Percentiles rank a stretch among this genome's conserved stretches.
Evolutionary conservation across 2,113 vertebrate species (phyloP).

Genomic region (Xenopus borealis): DNA sequence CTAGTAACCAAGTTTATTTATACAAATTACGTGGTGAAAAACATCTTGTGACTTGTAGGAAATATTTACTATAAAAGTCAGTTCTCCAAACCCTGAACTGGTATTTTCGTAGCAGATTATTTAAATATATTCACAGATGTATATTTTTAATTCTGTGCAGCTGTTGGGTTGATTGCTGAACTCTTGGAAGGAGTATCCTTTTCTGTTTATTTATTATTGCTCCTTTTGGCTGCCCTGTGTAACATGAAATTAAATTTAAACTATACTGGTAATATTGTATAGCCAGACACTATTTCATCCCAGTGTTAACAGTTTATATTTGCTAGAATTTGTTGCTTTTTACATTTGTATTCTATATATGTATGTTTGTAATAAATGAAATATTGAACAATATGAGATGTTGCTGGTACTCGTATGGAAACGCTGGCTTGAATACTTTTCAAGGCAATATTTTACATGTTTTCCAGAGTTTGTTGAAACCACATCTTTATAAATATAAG

Average conservation of each 20-base stretch:
- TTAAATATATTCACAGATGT: conserved; percentile 19
- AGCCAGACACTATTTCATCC: too few species aligned
- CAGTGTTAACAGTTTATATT: too few species aligned
- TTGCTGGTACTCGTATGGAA: too few species aligned
- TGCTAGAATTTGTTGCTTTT: too few species aligned
- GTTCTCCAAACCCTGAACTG: not conserved
- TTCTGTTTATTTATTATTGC: conserved; percentile 25
- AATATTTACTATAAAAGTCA: conserved; percentile 21
- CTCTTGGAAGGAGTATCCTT: conserved; percentile 8
- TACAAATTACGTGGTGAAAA: conserved; percentile 2
- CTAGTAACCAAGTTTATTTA: not conserved
- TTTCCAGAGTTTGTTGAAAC: too few species aligned
- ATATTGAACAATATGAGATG: too few species aligned
- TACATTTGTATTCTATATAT: too few species aligned
- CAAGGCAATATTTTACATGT: too few species aligned
- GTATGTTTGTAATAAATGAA: too few species aligned
- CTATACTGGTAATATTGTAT: not conserved
- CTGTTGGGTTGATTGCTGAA: conserved; percentile 22
- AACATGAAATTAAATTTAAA: not conserved
- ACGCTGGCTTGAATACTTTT: too few species aligned
- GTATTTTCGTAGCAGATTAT: conserved; percentile 7
- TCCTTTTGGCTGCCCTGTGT: conserved; percentile 10
- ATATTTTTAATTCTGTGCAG: not conserved
- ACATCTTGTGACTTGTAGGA: not conserved
- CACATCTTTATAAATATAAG: too few species aligned